Base-by-base conservation (phyloP, 1,140 invertebrate genomes). In the Steinernema feltiae region DNA sequence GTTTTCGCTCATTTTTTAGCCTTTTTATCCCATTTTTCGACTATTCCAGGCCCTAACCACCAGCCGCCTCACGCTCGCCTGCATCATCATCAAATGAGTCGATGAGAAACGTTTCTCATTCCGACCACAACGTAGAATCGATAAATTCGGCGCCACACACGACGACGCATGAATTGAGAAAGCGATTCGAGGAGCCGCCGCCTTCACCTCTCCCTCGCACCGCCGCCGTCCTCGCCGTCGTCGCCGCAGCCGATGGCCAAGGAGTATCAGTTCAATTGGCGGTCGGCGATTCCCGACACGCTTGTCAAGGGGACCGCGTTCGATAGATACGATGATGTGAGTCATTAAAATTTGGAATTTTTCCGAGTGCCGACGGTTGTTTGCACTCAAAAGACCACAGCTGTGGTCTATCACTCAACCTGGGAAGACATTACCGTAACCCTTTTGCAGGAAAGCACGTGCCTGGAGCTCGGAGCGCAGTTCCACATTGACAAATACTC, bases 401-500 rank as follows among this genome's bases (percentile, higher is more conserved):
- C n/a, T 46, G n/a, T n/a, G 7, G n/a, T n/a, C n/a, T 46, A 12
- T 46, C 41, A 12, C 7, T 46, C n/a, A n/a, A 46, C 41, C 41
- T 46, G 41, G 41, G 41, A n/a, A 46, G n/a, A 46, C n/a, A 46
- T 46, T 46, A 46, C 41, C 41, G 7, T 12, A 46, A 48, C 72
- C 1, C 32, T 48, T 32, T 63, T 83, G 30, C 48, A 94, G 87
- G 94, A 95, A 88, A 93, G 93, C 83, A 91, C 91, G 18, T 92
- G 94, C 79, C 90, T 93, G 46, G 96, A 98, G 87, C 89, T 92
- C 71, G 92, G 92, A 84, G 96, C 94, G 82, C 87, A 91, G 73
- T 95, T 99, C 86, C 93, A 93, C 89, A 95, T 98, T 29, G 97
- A 99, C 87, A 94, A 98, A 87, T 95, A 94, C 89, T 96, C 95